Conservation (phyloP, 2,888 invertebrate species). For the Cremastobaeus sp. region DNA sequence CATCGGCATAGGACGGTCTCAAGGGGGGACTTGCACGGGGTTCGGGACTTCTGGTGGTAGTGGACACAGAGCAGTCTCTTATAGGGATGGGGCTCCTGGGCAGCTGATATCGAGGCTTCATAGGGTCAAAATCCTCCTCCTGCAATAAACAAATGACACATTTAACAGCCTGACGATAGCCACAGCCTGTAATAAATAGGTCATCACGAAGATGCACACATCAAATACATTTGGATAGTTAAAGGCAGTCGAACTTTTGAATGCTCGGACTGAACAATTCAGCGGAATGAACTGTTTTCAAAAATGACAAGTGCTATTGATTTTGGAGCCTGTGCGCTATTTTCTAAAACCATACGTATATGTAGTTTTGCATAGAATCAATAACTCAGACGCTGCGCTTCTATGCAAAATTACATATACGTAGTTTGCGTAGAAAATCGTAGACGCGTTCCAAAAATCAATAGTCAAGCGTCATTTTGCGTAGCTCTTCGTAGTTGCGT, state of each 20-base stretch:
- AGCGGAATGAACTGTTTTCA: too few species aligned
- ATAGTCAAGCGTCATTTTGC: conserved; percentile 49
- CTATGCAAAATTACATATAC: conserved; percentile 59
- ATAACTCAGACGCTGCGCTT: conserved; percentile 55
- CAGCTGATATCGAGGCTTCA: conserved; percentile 68
- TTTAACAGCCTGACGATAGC: too few species aligned
- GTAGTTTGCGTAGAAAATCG: conserved; percentile 59
- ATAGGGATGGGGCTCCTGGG: conserved; percentile 64
- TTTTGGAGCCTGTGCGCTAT: conserved; percentile 30
- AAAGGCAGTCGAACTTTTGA: too few species aligned
- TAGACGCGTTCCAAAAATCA: conserved; percentile 59
- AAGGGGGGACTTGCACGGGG: conserved; percentile 9
- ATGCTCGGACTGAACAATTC: too few species aligned
- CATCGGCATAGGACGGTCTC: conserved; percentile 32
- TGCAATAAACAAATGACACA: conserved; percentile 29
- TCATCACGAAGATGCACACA: too few species aligned
- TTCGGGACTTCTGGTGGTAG: conserved; percentile 17
- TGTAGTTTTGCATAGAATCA: conserved; percentile 59
- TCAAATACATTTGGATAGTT: too few species aligned
- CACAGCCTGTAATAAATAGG: too few species aligned
- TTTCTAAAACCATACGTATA: conserved; percentile 50
- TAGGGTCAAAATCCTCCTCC: conserved; percentile 65
- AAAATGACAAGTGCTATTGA: too few species aligned
- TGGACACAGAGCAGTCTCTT: conserved; percentile 6
- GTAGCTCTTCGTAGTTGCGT: conserved; percentile 39